Conservation (phyloP, 2,113 vertebrate species). For the Megaceryle torquata region DNA sequence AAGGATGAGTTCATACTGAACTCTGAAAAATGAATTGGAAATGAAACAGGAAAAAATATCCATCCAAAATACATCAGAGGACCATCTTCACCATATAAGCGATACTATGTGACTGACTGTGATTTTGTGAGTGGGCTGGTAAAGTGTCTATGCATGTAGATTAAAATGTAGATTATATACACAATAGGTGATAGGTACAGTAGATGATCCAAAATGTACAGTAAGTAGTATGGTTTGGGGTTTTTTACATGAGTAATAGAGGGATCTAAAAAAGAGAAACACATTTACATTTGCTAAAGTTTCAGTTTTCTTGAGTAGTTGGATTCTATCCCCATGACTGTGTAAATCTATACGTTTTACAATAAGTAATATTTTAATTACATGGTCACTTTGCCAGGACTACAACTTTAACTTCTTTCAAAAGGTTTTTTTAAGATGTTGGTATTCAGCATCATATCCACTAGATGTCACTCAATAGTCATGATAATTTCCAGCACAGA, state of each 20-base stretch:
- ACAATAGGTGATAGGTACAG: neutral
- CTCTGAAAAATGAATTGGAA: neutral
- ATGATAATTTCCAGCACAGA: neutral
- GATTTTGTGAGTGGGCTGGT: neutral
- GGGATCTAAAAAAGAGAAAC: neutral
- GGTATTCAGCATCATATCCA: conserved; percentile 12
- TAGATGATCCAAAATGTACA: neutral
- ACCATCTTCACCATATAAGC: neutral
- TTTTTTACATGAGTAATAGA: neutral
- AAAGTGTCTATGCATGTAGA: neutral
- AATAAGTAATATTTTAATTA: neutral
- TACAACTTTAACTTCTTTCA: neutral
- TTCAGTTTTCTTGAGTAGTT: neutral
- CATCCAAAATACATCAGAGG: neutral
- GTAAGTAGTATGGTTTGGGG: neutral
- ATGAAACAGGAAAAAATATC: neutral
- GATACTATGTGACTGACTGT: neutral
- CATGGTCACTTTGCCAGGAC: accelerated
- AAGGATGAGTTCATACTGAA: neutral
- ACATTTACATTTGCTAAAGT: neutral
- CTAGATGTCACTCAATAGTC: conserved; percentile 74
- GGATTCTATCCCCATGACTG: neutral
- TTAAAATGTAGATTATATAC: neutral
- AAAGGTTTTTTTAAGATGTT: neutral
- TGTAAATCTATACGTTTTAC: neutral